Evolutionary conservation across 1,140 invertebrate genomes (phyloP).

Genomic region (Hypsibius dujardini): DNA sequence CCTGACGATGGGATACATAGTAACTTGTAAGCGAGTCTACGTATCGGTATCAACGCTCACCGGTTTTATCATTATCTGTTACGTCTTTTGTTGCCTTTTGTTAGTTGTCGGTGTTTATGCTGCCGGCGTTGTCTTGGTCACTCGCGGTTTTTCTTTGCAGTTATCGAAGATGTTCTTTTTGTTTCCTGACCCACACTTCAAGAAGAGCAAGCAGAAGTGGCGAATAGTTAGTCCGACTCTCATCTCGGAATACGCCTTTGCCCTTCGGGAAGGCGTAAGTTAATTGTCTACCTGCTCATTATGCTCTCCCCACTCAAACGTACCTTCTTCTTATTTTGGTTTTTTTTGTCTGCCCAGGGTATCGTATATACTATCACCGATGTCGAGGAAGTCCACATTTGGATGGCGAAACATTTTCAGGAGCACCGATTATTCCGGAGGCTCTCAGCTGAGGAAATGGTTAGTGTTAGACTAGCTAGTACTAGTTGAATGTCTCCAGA

Average conservation of each 20-base stretch:
- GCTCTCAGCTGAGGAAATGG: slow-evolving; percentile 52
- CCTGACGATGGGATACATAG: too few species aligned
- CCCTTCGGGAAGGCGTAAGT: slow-evolving; percentile 59
- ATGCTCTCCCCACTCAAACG: too few species aligned
- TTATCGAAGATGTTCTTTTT: slow-evolving; percentile 96
- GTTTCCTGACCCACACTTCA: slow-evolving; percentile 99
- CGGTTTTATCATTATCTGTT: too few species aligned
- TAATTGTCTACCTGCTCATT: slow-evolving; percentile 22
- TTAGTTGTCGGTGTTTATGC: too few species aligned
- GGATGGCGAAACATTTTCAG: slow-evolving; percentile 83
- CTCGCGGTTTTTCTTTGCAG: slow-evolving; percentile 40
- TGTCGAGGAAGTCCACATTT: slow-evolving; percentile 87
- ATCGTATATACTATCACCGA: slow-evolving; percentile 91
- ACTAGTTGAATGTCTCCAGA: too few species aligned
- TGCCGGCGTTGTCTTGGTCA: not conserved
- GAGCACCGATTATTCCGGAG: slow-evolving; percentile 75
- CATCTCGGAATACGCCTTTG: slow-evolving; percentile 89
- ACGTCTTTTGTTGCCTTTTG: too few species aligned
- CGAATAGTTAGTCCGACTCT: slow-evolving; percentile 83
- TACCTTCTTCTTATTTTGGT: not conserved
- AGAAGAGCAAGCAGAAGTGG: slow-evolving; percentile 98
- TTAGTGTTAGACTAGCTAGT: slow-evolving; percentile 32
- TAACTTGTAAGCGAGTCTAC: too few species aligned
- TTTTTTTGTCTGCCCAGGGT: slow-evolving; percentile 42
- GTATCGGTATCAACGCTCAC: too few species aligned